A percentile compares a stretch with the other conserved stretches of the same genome.
Conservation (phyloP, 2,888 invertebrate species). For the Pollenia amentaria region DNA sequence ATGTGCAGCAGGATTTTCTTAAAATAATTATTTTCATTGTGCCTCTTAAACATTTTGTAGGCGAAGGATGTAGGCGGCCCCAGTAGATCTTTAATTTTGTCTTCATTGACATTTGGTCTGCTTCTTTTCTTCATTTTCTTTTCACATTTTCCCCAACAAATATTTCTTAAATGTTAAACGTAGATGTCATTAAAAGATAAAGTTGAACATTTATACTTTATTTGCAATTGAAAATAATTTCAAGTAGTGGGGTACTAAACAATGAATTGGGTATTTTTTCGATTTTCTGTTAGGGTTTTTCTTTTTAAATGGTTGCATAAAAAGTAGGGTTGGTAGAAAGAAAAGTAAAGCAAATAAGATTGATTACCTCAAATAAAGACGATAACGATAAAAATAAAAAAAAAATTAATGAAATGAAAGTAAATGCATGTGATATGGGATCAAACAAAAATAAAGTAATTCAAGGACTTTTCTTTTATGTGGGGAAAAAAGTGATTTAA, state of each 20-base stretch:
- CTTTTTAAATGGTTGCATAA: background rate
- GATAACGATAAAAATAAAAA: background rate
- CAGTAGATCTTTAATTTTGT: background rate
- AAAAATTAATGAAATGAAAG: constrained; percentile 56
- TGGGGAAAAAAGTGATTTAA: background rate
- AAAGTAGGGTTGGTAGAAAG: constrained; percentile 6
- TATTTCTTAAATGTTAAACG: background rate
- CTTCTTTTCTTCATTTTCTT: background rate
- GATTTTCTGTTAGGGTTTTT: background rate
- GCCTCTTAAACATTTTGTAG: too few species aligned
- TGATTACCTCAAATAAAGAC: constrained; percentile 58
- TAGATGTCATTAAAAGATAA: constrained; percentile 69
- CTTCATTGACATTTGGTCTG: background rate
- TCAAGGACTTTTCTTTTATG: background rate
- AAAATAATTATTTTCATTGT: too few species aligned
- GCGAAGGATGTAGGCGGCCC: too few species aligned
- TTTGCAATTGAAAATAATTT: constrained; percentile 63
- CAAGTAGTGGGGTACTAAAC: constrained; percentile 28
- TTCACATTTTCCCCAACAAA: background rate
- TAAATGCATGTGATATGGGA: constrained; percentile 33
- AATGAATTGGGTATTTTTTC: constrained; percentile 22
- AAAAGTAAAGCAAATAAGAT: constrained; percentile 42
- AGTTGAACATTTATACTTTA: constrained; percentile 40
- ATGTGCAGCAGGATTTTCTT: too few species aligned
- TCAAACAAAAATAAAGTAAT: background rate